Evolutionary conservation across 2,113 vertebrate genomes (phyloP), one percentile per base, ranked within the genome.

Genomic region (Rhinopomastus cyanomelas): DNA sequence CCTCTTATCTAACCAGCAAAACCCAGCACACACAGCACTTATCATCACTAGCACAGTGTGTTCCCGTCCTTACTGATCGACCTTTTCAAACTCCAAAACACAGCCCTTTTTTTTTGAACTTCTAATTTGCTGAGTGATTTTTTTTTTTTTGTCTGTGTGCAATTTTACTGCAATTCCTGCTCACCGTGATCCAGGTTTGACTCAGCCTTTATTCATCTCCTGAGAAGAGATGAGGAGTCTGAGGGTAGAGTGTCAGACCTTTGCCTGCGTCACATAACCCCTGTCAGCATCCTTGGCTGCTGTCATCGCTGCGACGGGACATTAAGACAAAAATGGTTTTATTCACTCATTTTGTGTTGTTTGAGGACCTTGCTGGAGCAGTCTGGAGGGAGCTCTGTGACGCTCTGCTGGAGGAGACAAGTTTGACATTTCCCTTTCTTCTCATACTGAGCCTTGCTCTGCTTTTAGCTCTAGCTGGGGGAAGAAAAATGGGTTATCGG

Each of bases 161-260:
- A 60, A 44, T 89, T 87, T 71, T 67, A 12, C 77, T 30, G 39
- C 46, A 51, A 30, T 53, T 68, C 36, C 46, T 61, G 75, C 67
- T 91, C 67, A 26, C 59, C 0, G 0, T 32, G 42, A 61, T 81
- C 80, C 64, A 73, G 77, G 29, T 66, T 90, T 93, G 90, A 92
- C 69, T 94, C 86, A 53, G 69, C 81, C 62, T 84, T 91, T 88
- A 75, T 75, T 84, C 61, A 73, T 25, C 32, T 79, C 80, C 51
- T n/a, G 25, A 68, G 76, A 83, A 81, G 66, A 76, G 23, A 55
- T 20, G 30, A 16, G 12, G 11, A 26, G 5, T 62, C 3, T 11
- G 9, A 65, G 25, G 44, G 25, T 27, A 69, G 51, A 88, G 57
- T 42, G 39, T 44, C 48, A 79, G 46, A 75, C 56, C 25, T 87